phyloP scores from a whole-genome alignment of 1,140 invertebrate genomes.

The Anoplolepis gracilipes region DNA sequence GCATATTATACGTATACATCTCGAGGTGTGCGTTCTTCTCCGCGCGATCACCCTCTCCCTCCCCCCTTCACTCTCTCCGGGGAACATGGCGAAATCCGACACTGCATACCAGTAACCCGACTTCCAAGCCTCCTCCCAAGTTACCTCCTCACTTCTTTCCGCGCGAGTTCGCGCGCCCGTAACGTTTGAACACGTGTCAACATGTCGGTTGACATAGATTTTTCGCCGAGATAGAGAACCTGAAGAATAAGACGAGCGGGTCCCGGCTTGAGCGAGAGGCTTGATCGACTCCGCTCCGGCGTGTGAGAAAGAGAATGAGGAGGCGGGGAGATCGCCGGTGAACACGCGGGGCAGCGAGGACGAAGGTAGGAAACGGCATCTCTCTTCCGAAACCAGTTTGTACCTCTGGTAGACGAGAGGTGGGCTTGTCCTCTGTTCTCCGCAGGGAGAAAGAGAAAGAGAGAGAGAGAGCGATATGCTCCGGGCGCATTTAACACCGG shows the following conservation, averaged over 20 bases:
- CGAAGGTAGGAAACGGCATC: conserved; percentile 49
- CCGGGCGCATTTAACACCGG: conserved; percentile 72
- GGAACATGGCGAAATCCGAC: conserved; percentile 77
- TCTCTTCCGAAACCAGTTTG: conserved; percentile 77
- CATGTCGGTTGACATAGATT: conserved; percentile 82
- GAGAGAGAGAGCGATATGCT: conserved; percentile 55
- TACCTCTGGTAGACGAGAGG: conserved; percentile 55
- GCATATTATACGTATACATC: conserved; percentile 57
- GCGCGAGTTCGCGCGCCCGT: conserved; percentile 57
- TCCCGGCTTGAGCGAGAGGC: conserved; percentile 58
- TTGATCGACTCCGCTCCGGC: conserved; percentile 72
- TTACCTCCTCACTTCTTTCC: conserved; percentile 48
- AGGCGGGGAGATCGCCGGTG: background rate
- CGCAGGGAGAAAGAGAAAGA: conserved; percentile 28
- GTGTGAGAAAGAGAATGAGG: conserved; percentile 65
- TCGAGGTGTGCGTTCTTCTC: conserved; percentile 52
- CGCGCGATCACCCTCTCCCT: conserved; percentile 32
- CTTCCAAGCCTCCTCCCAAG: conserved; percentile 62
- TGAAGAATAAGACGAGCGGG: conserved; percentile 76
- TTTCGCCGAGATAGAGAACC: conserved; percentile 79
- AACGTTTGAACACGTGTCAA: conserved; percentile 81
- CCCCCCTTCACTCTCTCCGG: conserved; percentile 33
- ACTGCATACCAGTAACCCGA: conserved; percentile 78
- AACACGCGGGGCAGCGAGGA: background rate
- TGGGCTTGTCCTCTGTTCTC: conserved; percentile 43